Evolutionary conservation across 2,797 vertebrate species (phyloP).

Genomic region (Labroides dimidiatus): DNA sequence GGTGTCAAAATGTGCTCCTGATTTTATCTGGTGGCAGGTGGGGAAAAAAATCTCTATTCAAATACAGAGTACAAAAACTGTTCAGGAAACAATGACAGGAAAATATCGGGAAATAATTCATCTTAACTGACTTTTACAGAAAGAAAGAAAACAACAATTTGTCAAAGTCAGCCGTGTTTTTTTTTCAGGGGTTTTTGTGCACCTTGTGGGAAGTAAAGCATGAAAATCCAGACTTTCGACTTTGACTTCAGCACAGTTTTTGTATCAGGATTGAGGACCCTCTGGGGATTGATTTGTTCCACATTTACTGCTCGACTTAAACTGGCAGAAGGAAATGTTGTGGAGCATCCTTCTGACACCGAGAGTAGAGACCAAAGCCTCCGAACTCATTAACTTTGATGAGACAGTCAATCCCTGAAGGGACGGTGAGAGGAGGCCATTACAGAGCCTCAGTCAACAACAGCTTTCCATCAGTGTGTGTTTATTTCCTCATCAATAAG

Average conservation of each 20-base stretch:
- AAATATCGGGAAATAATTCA: no score
- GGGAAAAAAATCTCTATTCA: no score
- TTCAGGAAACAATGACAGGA: no score
- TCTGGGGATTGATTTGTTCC: background rate
- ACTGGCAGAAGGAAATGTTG: background rate
- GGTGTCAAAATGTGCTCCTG: no score
- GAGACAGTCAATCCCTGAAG: constrained; percentile 29
- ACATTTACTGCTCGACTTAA: background rate
- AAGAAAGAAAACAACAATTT: no score
- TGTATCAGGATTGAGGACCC: background rate
- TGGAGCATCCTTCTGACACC: constrained; percentile 1
- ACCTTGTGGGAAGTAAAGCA: no score
- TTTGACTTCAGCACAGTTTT: background rate
- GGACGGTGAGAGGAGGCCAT: background rate
- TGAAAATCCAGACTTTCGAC: background rate
- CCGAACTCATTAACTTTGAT: constrained; percentile 46
- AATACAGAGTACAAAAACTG: no score
- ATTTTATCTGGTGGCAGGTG: no score
- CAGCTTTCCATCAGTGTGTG: constrained; percentile 6
- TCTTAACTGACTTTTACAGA: no score
- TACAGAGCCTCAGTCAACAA: constrained; percentile 22
- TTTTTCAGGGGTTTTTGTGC: no score
- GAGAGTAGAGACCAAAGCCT: constrained; percentile 28
- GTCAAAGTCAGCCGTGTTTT: no score
- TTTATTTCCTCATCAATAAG: constrained; percentile 15